Evolutionary conservation across 2,888 invertebrate species (phyloP), one percentile per base, ranked within the genome.

Genomic region (Cynaeus angustus): DNA sequence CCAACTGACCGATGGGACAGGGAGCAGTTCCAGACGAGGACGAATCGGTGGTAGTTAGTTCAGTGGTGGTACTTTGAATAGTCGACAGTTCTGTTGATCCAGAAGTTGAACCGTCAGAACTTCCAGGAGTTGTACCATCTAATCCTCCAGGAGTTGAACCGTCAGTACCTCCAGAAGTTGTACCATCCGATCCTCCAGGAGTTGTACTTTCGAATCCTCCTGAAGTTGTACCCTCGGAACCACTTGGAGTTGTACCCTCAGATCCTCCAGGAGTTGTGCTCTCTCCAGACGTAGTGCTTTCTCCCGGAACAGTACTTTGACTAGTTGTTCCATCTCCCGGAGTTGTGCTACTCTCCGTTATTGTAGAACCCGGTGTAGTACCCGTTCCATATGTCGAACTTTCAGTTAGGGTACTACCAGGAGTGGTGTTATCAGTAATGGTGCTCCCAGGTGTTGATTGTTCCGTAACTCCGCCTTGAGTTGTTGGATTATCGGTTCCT

Each of bases 1-100:
- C 89, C 7, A 91, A 85, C 75, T 91, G 88, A 85, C 83, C 89
- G 87, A 82, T 88, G 80, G 83, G 85, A 75, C 85, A 85, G 28
- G 80, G 78, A 50, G 80, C 78, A 56, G 81, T 74, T 46, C 78
- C 77, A 53, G 80, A 82, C 12, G 75, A 71, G 1, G 81, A 77
- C 33, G 50, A 43, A 50, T 70, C 56, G 8, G 70, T 71, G n/a
- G 70, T 68, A 33, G n/a, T 52, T 28, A 52, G 12, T 66, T 66
- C 62, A 46, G 55, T 65, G 53, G 74, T 67, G 13, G 73, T 71
- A 70, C 70, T 68, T 70, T 75, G 72, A 48, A 76, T 74, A 28
- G 75, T 76, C 33, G 75, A 70, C 6, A 33, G 1, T 7, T 33
- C 33, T n/a, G 33, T 33, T n/a, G 33, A 33, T 6, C 33, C 33